phyloP scores from a whole-genome alignment of 2,797 vertebrate species.

The Platyrinchus mystaceus region DNA sequence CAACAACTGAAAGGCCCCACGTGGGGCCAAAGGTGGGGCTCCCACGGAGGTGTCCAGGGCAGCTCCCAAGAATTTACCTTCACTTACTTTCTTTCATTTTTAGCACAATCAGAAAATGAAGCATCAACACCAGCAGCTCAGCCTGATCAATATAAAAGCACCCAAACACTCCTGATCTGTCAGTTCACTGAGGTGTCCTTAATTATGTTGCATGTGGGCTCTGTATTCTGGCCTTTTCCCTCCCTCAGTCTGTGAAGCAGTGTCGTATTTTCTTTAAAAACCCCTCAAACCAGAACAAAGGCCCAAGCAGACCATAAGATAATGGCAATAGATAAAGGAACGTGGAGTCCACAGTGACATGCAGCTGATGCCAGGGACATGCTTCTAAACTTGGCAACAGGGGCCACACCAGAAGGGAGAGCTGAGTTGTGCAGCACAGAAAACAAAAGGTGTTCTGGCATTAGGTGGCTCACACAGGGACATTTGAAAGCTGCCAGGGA shows the following conservation, averaged over 20 bases:
- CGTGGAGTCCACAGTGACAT: not conserved
- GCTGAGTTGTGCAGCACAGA: not conserved
- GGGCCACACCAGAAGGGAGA: conserved; percentile 14
- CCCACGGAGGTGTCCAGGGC: not conserved
- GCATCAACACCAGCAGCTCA: not conserved
- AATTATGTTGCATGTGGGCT: rapidly evolving
- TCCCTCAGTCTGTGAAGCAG: not conserved
- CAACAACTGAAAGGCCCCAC: not conserved
- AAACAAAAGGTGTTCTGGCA: conserved; percentile 1
- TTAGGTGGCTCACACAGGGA: not conserved
- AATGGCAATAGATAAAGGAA: not conserved
- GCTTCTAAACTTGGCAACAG: not conserved
- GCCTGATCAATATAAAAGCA: not conserved
- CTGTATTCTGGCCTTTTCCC: not conserved
- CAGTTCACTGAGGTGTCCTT: not conserved
- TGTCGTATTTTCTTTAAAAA: not conserved
- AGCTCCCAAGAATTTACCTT: not conserved
- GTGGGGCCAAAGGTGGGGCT: not conserved
- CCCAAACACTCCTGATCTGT: not conserved
- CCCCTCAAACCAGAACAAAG: not conserved
- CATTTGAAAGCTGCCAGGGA: not conserved
- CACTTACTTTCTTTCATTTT: not conserved
- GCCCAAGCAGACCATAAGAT: not conserved
- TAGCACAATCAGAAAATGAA: not conserved
- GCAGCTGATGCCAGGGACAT: not conserved